Evolutionary conservation across 2,113 vertebrate species (phyloP).

Genomic region (Montifringilla adamsi): DNA sequence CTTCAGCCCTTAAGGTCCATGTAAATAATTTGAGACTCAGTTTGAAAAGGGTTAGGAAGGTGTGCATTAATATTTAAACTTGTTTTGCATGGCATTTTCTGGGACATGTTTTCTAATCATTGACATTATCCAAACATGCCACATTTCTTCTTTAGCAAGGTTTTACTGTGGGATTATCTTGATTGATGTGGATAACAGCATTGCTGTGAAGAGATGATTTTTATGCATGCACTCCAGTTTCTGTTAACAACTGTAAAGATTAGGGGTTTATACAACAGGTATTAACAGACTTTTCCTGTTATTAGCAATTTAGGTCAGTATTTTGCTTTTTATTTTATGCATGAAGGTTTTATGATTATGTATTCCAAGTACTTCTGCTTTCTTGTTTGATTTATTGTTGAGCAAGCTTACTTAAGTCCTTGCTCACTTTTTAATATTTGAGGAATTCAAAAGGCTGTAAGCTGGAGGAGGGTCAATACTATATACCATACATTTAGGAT

Average conservation of each 20-base stretch:
- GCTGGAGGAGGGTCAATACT: neutral
- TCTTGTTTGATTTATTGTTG: neutral
- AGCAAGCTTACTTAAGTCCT: neutral
- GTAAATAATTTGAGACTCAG: neutral
- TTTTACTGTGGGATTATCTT: conserved; percentile 33
- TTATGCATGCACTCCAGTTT: neutral
- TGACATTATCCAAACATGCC: conserved; percentile 35
- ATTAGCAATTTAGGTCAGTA: conserved; percentile 38
- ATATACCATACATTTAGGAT: neutral
- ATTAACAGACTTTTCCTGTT: conserved; percentile 34
- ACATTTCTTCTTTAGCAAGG: conserved; percentile 40
- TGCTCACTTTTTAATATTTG: neutral
- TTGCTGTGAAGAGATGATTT: neutral
- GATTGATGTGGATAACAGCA: conserved; percentile 26
- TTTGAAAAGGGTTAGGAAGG: neutral
- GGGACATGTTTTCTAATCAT: conserved; percentile 39
- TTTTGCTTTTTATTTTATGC: conserved; percentile 1
- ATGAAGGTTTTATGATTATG: neutral
- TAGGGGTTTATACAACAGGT: conserved; percentile 21
- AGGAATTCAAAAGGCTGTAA: neutral
- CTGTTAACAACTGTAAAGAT: conserved; percentile 55
- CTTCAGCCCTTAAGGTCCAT: neutral
- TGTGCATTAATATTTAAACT: conserved; percentile 44
- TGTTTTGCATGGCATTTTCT: neutral
- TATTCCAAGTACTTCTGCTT: neutral